These are phyloP conservation scores for Morpho achilles DNA, from an alignment of 2,888 invertebrate species.

Conservation along the genomic window DNA sequence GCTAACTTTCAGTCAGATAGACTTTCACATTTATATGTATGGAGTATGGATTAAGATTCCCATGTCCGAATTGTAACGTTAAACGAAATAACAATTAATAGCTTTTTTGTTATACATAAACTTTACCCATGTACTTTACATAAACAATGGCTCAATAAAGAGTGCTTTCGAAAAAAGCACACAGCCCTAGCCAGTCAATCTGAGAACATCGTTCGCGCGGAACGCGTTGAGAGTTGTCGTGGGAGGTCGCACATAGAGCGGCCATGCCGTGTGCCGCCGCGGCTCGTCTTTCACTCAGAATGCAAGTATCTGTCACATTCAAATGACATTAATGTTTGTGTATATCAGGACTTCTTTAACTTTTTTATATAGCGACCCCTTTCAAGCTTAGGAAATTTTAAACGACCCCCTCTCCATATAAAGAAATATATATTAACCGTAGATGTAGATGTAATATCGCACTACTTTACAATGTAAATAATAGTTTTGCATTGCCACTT, in stretches of 20 bases:
- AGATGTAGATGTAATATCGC: too few species aligned
- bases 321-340: background rate
- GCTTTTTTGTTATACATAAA: conserved; percentile 44
- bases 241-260: conserved; percentile 40
- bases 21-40: too few species aligned
- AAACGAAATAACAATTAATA: background rate
- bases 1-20: too few species aligned
- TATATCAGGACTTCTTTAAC: too few species aligned
- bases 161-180: conserved; percentile 49
- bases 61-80: background rate
- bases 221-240: conserved; percentile 43
- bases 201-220: conserved; percentile 55
- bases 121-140: conserved; percentile 33
- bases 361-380: too few species aligned
- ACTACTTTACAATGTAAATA: too few species aligned
- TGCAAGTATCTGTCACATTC: conserved; percentile 60
- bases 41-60: too few species aligned
- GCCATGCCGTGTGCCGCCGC: conserved; percentile 69
- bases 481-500: too few species aligned
- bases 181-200: conserved; percentile 65
- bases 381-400: too few species aligned
- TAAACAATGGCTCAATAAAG: conserved; percentile 67
- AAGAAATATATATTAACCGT: too few species aligned
- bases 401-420: too few species aligned
- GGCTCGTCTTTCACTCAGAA: conserved; percentile 55